phyloP scores from a whole-genome alignment of 2,113 vertebrate genomes.

The Dissostichus mawsoni region DNA sequence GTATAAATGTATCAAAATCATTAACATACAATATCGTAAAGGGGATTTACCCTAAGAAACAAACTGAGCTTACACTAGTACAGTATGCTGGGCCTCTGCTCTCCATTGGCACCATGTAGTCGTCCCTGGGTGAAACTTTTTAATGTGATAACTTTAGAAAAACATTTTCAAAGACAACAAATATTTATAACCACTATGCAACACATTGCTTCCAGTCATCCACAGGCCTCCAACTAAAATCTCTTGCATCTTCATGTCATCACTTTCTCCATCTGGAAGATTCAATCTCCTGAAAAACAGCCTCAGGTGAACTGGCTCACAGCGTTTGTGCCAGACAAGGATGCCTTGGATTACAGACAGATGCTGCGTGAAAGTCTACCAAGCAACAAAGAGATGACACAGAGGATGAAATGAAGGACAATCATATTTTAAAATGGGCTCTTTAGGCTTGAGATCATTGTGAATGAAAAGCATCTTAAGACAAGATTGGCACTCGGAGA shows the following conservation, averaged over 20 bases:
- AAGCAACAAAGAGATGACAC: not conserved
- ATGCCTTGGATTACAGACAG: slow-evolving; percentile 62
- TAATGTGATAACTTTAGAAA: too few relatives aligned
- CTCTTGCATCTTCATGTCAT: slow-evolving; percentile 27
- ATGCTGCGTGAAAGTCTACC: slow-evolving; percentile 48
- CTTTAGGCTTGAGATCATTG: slow-evolving; percentile 30
- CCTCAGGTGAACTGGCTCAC: slow-evolving; percentile 53
- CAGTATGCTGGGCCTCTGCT: too few relatives aligned
- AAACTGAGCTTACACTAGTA: too few relatives aligned
- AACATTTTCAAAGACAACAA: not conserved
- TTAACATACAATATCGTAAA: too few relatives aligned
- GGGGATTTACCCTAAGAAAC: too few relatives aligned
- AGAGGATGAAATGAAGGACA: slow-evolving; percentile 2
- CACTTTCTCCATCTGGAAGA: slow-evolving; percentile 49
- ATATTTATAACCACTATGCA: not conserved
- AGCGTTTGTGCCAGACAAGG: slow-evolving; percentile 28
- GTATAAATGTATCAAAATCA: too few relatives aligned
- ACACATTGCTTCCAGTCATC: slow-evolving; percentile 3
- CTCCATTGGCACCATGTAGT: too few relatives aligned
- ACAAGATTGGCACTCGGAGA: too few relatives aligned
- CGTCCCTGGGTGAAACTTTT: too few relatives aligned
- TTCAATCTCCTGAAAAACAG: slow-evolving; percentile 51
- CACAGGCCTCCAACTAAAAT: not conserved
- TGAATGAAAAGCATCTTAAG: slow-evolving; percentile 3
- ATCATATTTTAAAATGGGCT: slow-evolving; percentile 7